A percentile compares a stretch with the other conserved stretches of the same genome.
Conservation (phyloP, 1,140 invertebrate genomes). For the Panonychus citri region DNA sequence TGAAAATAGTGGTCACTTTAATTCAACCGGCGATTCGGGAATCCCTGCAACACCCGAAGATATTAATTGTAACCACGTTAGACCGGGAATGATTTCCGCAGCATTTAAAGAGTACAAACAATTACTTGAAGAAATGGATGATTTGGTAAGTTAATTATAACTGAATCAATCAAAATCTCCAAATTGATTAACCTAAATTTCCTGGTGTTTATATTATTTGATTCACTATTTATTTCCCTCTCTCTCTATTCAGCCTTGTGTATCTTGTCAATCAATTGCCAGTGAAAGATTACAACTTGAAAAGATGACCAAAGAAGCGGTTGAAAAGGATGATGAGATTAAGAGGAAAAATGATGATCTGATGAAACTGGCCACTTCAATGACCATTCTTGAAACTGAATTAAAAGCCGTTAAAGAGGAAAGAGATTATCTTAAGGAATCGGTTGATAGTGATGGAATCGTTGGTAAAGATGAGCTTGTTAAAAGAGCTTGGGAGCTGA, state of each 20-base stretch:
- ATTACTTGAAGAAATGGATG: no score
- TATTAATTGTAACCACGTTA: constrained; percentile 9
- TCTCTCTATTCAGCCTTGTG: constrained; percentile 7
- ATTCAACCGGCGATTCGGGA: not conserved
- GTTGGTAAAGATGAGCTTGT: constrained; percentile 45
- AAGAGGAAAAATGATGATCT: constrained; percentile 51
- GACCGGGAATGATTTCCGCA: constrained; percentile 25
- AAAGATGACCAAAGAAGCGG: constrained; percentile 26
- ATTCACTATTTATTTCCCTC: not conserved
- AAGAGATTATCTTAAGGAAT: constrained; percentile 45
- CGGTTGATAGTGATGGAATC: constrained; percentile 30
- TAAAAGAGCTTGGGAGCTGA: constrained; percentile 42
- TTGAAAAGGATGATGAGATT: constrained; percentile 49
- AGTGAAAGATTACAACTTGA: constrained; percentile 6
- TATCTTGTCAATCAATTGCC: constrained; percentile 4
- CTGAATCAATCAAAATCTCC: constrained; percentile 21
- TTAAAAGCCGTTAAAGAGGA: constrained; percentile 51
- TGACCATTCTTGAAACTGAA: constrained; percentile 56
- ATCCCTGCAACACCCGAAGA: constrained; percentile 10
- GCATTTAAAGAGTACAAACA: constrained; percentile 23
- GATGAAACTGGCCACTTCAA: constrained; percentile 51
- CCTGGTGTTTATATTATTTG: no score
- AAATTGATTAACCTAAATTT: no score
- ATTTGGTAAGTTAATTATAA: constrained; percentile 8
- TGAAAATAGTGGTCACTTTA: constrained; percentile 9